Conservation (phyloP, 2,797 vertebrate genomes). For the Leptatherina wallacei region DNA sequence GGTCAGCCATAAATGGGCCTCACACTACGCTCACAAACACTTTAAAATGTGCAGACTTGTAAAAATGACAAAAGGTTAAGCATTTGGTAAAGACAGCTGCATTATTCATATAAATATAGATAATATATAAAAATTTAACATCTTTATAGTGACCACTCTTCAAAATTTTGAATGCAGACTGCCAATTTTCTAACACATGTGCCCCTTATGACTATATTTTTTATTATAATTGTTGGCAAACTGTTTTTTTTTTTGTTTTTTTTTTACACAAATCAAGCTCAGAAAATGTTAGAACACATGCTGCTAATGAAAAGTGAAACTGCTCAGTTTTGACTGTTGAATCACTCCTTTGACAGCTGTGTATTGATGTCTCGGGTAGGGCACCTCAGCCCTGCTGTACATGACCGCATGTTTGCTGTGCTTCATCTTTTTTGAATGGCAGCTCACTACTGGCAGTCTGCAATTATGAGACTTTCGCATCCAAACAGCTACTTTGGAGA, state of each 20-base stretch:
- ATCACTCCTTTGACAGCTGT: constrained; percentile 17
- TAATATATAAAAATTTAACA: neutral
- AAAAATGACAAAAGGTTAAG: neutral
- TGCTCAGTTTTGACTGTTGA: constrained; percentile 9
- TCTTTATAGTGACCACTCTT: neutral
- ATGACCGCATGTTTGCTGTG: constrained; percentile 15
- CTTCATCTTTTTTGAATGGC: constrained; percentile 31
- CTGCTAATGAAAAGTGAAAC: constrained; percentile 2
- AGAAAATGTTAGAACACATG: neutral
- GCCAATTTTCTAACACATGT: neutral
- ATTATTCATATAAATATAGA: neutral
- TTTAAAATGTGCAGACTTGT: no score
- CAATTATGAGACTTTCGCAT: constrained; percentile 26
- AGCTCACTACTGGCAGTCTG: constrained; percentile 34
- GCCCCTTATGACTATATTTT: neutral
- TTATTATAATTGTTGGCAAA: neutral
- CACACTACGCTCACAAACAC: neutral
- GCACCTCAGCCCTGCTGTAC: constrained; percentile 35
- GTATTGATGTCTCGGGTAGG: constrained; percentile 39
- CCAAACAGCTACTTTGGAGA: constrained; percentile 21
- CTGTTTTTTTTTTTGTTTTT: no score
- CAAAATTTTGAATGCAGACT: no score
- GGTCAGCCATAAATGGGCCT: no score
- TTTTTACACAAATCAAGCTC: neutral
- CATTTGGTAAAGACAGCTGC: neutral